Conservation (phyloP, 2,888 invertebrate species). For the Halictus ligatus region DNA sequence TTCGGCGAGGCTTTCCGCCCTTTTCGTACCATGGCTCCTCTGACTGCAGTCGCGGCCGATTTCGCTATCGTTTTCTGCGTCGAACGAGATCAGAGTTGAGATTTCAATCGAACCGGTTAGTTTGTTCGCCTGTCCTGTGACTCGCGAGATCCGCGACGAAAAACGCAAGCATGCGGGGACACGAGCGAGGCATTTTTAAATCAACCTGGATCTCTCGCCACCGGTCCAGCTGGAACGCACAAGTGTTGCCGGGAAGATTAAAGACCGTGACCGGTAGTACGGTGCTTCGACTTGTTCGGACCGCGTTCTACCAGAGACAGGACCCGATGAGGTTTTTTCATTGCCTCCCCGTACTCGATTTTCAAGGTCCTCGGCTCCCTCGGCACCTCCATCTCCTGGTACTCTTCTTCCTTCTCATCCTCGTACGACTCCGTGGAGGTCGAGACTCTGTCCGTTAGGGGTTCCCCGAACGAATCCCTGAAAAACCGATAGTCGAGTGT, state of each 20-base stretch:
- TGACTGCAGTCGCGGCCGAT: neutral
- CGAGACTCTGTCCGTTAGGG: neutral
- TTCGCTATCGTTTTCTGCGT: conserved; percentile 9
- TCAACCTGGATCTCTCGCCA: conserved; percentile 46
- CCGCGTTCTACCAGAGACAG: conserved; percentile 31
- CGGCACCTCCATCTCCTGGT: neutral
- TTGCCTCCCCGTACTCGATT: neutral
- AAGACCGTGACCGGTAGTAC: neutral
- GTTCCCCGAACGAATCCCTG: neutral
- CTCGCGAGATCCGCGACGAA: neutral
- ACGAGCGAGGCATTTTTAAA: neutral
- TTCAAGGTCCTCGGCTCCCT: neutral
- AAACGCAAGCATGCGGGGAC: neutral
- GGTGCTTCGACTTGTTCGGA: neutral
- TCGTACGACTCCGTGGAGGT: neutral
- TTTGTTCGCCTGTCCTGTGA: neutral
- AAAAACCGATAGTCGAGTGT: neutral
- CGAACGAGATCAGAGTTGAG: neutral
- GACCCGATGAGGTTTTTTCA: neutral
- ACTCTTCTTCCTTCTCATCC: neutral
- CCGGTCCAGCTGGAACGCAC: conserved; percentile 31
- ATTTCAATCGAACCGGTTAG: neutral
- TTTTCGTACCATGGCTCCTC: neutral
- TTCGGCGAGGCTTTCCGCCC: neutral
- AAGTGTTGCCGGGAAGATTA: neutral